Base-by-base conservation (phyloP, 2,888 invertebrate species). In the Chymomyza fuscimana region DNA sequence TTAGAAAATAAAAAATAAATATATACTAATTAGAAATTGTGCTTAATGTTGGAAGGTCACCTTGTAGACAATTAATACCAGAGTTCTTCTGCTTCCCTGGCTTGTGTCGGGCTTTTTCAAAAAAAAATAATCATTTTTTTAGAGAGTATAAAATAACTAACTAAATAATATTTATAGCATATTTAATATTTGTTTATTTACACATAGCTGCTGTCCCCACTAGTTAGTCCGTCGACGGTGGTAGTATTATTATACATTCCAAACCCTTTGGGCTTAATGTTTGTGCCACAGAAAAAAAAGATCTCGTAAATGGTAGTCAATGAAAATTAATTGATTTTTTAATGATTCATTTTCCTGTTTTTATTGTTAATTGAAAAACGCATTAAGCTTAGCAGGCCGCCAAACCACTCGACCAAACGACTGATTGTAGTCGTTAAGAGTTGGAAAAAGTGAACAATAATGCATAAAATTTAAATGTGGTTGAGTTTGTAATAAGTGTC, bases 271-370 rank as follows among this genome's bases (percentile, higher is more conserved):
- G 40, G 40, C 12, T 40, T 40, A 40, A 40, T 40, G 40, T 40
- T 9, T 5, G 32, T 40, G 5, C 12, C 10, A 12, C 40, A 12
- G 32, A 46, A 46, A 46, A 46, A 40, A 46, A 12, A 12, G 12
- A 4, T 10, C 40, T 12, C 16, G 16, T 12, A 36, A 60, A 36
- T 60, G 32, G n/a, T n/a, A 56, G 63, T 58, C 63, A 72, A 81
- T 88, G 68, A 75, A 88, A 77, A 73, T 88, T 76, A 79, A 88
- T 84, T 74, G 80, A 69, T 73, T 68, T 74, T 82, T 84, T 80
- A 86, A 76, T 79, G 78, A 81, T 86, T 77, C 74, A 63, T 79
- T 74, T 74, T 65, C 15, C 54, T 25, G 52, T 71, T 76, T 60
- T 67, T 62, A 60, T 36, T 65, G 73, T 70, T 73, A 70, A 82